Evolutionary conservation across 2,797 vertebrate genomes (phyloP).

Genomic region (Epinephelus awoara): DNA sequence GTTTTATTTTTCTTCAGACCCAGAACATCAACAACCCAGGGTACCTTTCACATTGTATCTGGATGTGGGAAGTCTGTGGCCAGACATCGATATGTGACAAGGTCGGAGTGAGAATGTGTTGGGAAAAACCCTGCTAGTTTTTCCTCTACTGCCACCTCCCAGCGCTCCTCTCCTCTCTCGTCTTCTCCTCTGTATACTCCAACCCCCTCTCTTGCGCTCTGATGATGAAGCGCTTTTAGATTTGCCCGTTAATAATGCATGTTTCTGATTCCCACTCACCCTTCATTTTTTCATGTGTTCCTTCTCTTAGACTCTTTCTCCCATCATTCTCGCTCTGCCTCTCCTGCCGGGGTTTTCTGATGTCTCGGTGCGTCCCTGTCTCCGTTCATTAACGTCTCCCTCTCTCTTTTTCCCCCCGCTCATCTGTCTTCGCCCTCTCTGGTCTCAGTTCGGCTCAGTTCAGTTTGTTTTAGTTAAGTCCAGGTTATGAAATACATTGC

Average conservation of each 20-base stretch:
- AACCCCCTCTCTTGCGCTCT: background rate
- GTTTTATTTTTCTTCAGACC: no score
- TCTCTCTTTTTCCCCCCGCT: background rate
- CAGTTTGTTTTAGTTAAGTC: slow-evolving; percentile 44
- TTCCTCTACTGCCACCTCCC: slow-evolving; percentile 22
- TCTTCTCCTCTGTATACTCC: background rate
- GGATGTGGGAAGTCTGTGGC: no score
- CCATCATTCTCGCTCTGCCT: slow-evolving; percentile 43
- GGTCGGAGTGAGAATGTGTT: no score
- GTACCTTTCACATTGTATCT: no score
- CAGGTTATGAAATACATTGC: slow-evolving; percentile 12
- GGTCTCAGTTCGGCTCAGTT: slow-evolving; percentile 31
- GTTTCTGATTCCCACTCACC: slow-evolving; percentile 59
- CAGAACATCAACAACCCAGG: no score
- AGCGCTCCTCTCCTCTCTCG: slow-evolving; percentile 13
- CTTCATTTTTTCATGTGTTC: slow-evolving; percentile 63
- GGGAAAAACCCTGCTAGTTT: slow-evolving; percentile 12
- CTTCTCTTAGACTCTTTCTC: slow-evolving; percentile 22
- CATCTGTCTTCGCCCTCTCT: slow-evolving; percentile 38
- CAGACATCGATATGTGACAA: no score
- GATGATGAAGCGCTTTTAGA: slow-evolving; percentile 81
- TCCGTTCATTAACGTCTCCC: slow-evolving; percentile 62
- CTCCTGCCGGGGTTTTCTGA: slow-evolving; percentile 31
- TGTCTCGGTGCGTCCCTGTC: slow-evolving; percentile 55
- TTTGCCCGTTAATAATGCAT: slow-evolving; percentile 78